Evolutionary conservation across 2,888 invertebrate genomes (phyloP).

Genomic region (Eristalis tenax): DNA sequence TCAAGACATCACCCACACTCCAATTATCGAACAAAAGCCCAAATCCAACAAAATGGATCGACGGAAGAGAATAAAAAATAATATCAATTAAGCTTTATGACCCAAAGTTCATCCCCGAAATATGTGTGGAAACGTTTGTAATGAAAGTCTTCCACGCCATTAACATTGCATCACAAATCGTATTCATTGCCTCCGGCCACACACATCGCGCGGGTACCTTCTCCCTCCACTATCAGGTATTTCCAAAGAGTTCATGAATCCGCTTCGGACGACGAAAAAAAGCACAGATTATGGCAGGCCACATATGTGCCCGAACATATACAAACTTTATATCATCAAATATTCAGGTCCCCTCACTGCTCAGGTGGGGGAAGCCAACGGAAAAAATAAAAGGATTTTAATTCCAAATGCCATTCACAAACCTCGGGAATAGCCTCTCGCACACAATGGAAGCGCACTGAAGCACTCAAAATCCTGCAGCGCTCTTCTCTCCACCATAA

Average conservation of each 20-base stretch:
- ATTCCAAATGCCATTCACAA: constrained; percentile 50
- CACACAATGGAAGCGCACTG: constrained; percentile 51
- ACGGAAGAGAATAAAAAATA: not conserved
- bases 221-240: constrained; percentile 19
- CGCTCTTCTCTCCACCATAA: constrained; percentile 28
- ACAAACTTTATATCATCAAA: constrained; percentile 55
- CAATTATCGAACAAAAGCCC: not conserved
- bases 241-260: constrained; percentile 1
- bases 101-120: not conserved
- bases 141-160: not conserved
- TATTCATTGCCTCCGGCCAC: not conserved
- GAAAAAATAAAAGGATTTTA: constrained; percentile 32
- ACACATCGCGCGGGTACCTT: not conserved
- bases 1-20: not conserved
- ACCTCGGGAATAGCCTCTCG: constrained; percentile 34
- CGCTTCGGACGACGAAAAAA: constrained; percentile 7
- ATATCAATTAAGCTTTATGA: not conserved
- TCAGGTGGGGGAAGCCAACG: constrained; percentile 1
- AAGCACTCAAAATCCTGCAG: constrained; percentile 38
- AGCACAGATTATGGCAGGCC: not conserved
- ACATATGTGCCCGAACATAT: constrained; percentile 21
- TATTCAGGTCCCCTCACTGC: constrained; percentile 48
- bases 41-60: not conserved
- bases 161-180: constrained; percentile 4
- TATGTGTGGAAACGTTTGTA: not conserved